These are phyloP conservation scores for Melitaea cinxia DNA, from an alignment of 1,140 invertebrate genomes.

Conservation along the genomic window DNA sequence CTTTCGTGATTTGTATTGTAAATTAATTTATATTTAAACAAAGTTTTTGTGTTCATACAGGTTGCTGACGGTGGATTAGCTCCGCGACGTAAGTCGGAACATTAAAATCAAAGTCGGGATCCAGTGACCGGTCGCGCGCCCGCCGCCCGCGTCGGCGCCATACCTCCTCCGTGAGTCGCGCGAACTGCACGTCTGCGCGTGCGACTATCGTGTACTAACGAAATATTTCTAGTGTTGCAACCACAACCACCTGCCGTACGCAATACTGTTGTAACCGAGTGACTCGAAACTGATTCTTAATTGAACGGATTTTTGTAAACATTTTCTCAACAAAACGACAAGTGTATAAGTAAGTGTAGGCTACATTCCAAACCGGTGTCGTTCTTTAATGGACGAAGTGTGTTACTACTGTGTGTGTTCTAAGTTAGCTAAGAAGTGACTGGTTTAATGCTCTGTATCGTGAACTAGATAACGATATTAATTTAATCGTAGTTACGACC, in stretches of 20 bases:
- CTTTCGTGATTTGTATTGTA: too few species aligned
- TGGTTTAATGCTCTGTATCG: conserved; percentile 52
- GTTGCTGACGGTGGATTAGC: conserved; percentile 45
- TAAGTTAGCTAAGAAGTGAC: conserved; percentile 55
- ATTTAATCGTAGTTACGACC: conserved; percentile 3
- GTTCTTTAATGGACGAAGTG: conserved; percentile 75
- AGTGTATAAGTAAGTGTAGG: conserved; percentile 66
- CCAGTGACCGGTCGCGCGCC: conserved; percentile 50
- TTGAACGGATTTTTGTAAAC: conserved; percentile 42
- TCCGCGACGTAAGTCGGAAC: conserved; percentile 43
- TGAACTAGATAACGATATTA: conserved; percentile 37
- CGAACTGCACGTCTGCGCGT: conserved; percentile 40
- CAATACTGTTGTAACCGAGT: conserved; percentile 42
- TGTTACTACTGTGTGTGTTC: conserved; percentile 66
- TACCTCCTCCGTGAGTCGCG: conserved; percentile 48
- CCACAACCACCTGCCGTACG: conserved; percentile 36
- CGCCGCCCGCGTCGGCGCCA: conserved; percentile 47
- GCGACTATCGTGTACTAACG: conserved; percentile 33
- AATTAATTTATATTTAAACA: background rate
- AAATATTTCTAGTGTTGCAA: conserved; percentile 51
- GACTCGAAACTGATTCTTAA: conserved; percentile 44
- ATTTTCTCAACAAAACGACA: conserved; percentile 54
- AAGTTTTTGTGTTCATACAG: conserved; percentile 35
- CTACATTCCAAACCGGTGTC: conserved; percentile 79
- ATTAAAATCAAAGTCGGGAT: conserved; percentile 59